phyloP scores from a whole-genome alignment of 2,113 vertebrate genomes.

The Oreochromis spilurus region DNA sequence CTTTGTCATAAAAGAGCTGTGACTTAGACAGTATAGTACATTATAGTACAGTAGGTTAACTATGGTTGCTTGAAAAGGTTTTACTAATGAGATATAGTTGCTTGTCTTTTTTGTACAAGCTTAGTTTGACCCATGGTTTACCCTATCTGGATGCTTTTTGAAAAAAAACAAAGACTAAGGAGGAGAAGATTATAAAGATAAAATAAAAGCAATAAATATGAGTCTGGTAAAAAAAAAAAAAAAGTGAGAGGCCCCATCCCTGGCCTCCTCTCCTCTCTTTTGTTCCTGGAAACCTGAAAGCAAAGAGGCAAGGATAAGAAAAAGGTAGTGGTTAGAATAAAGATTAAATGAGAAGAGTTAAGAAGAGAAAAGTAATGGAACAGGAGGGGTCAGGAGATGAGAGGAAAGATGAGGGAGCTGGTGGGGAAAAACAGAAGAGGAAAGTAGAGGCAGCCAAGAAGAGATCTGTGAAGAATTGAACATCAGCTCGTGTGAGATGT shows the following conservation, averaged over 20 bases:
- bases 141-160: neutral
- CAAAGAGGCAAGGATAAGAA: neutral
- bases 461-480: conserved; percentile 25
- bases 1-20: neutral
- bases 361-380: neutral
- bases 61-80: neutral
- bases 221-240: neutral
- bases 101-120: neutral
- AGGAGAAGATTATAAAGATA: neutral
- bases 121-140: neutral
- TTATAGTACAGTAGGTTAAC: neutral
- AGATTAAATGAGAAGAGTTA: neutral
- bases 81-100: neutral
- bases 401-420: neutral
- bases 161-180: neutral
- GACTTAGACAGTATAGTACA: neutral
- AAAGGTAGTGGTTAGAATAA: neutral
- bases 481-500: conserved; percentile 18
- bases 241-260: neutral
- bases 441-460: neutral
- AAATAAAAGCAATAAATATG: neutral
- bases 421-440: neutral
- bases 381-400: neutral
- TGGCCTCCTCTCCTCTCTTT: neutral
- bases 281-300: neutral